These are phyloP conservation scores for Podarcis raffonei DNA, from an alignment of 2,113 vertebrate species.

Conservation along the genomic window DNA sequence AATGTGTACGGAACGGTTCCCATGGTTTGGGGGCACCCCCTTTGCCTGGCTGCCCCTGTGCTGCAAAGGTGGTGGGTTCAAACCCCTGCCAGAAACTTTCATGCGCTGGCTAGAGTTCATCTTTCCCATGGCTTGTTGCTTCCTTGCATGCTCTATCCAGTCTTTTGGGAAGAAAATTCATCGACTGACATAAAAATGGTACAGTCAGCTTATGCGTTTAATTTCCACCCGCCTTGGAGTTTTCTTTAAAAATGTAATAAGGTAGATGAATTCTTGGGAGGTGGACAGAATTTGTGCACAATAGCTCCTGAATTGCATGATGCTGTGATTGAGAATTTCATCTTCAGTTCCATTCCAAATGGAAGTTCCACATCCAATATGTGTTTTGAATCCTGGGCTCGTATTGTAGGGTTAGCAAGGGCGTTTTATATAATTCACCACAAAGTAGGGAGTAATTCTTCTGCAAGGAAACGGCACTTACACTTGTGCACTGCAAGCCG, in stretches of 20 bases:
- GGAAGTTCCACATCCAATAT: not conserved
- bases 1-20: not conserved
- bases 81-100: not conserved
- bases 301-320: not conserved
- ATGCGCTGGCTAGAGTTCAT: not conserved
- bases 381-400: not conserved
- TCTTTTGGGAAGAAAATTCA: not conserved
- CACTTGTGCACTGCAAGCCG: not conserved
- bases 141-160: not conserved
- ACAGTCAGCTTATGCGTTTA: not conserved
- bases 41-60: not conserved
- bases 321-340: not conserved
- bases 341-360: not conserved
- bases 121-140: not conserved
- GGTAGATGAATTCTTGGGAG: not conserved
- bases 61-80: not conserved
- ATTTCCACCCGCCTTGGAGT: not conserved
- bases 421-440: not conserved
- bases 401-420: not conserved
- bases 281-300: not conserved
- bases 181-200: not conserved
- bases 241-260: not conserved
- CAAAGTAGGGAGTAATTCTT: not conserved
- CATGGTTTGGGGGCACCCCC: not conserved
- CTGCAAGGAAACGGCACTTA: constrained; percentile 7